Base-by-base conservation (phyloP, 2,888 invertebrate species). In the Cantharis rufa region DNA sequence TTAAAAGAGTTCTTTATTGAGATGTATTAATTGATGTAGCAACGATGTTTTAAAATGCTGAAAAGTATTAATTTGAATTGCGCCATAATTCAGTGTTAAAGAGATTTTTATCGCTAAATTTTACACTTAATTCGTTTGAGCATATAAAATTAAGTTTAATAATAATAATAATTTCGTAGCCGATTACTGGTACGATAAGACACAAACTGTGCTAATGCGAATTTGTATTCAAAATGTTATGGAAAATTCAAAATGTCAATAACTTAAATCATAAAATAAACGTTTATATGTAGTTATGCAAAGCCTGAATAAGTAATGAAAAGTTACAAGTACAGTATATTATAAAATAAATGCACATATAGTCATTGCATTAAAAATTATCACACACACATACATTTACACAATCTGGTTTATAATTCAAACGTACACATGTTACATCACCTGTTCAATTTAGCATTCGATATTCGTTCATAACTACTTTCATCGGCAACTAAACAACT, bases 401-500 rank as follows among this genome's bases (percentile, higher is more conserved):
- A 71, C 64, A 77, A 62, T 77, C 66, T 70, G 73, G 71, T 75
- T 69, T 74, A 72, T 62, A 73, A 77, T 77, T 73, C 73, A 70
- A 77, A 74, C 71, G 76, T 71, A 75, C 69, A 48, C 61, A 63
- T 75, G 71, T 80, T 80, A 79, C 80, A 78, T 79, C 78, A 80
- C 76, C 72, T 75, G 64, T 27, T 62, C 66, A 32, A 72, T 77
- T 80, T 80, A 77, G 71, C 77, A 80, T 80, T 80, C 80, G 75
- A 76, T 76, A 78, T 75, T 70, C 70, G 74, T 77, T 69, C 62
- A 71, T 75, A 76, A 80, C 76, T 77, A 80, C 82, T 82, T 82
- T 82, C 82, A 81, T 80, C 80, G 80, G 27, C 75, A 74, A 74
- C 80, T 77, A 80, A 80, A 78, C 80, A 81, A 81, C 80, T 80